Base-by-base conservation (phyloP, 2,113 vertebrate genomes). In the Rhinoderma darwinii region DNA sequence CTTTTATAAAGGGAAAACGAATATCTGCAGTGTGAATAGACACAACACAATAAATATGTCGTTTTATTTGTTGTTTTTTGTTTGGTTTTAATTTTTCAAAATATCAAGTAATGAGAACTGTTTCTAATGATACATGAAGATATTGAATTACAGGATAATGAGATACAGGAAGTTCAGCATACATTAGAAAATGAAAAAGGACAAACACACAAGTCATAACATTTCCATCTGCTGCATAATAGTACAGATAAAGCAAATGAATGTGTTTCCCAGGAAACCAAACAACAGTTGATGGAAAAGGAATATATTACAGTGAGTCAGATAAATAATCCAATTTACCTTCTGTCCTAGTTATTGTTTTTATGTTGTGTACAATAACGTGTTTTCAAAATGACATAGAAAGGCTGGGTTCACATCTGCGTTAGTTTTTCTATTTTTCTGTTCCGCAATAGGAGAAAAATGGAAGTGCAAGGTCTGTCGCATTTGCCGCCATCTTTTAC, bases 201-300 rank as follows among this genome's bases (percentile, higher is more conserved):
- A 82, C 80, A 66, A 37, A 66, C 80, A 50, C 80, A 66, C 41
- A 66, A 66, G 80, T 66, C 56, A 66, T 50, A 82, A 82, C 80
- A 82, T 66, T 82, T 63, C 39, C 56, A 66, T 66, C 41, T 82
- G 76, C 76, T 78, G 30, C 50, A 35, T 37, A 54, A 54, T 78
- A 66, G 17, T 68, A 32, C 35, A 22, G 37, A 72, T 66, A 30
- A 12, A 68, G 61, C 22, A 82, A 43, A 68, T 44, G 27, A 44
- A 27, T 61, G 37, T 41, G 80, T 82, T 66, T 82, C 80, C 41
- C 12, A 82, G 80, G 80, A 68, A 66, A 82, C 80, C 39, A 68
- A n/a, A 15, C 54, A 68, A 70, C 22, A 83, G 63, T 44, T 18
- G 59, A 47, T 68, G 41, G 41, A 68, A 68, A 11, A 44, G 14